Evolutionary conservation across 2,797 vertebrate genomes (phyloP).

Genomic region (Cottoperca gobio): DNA sequence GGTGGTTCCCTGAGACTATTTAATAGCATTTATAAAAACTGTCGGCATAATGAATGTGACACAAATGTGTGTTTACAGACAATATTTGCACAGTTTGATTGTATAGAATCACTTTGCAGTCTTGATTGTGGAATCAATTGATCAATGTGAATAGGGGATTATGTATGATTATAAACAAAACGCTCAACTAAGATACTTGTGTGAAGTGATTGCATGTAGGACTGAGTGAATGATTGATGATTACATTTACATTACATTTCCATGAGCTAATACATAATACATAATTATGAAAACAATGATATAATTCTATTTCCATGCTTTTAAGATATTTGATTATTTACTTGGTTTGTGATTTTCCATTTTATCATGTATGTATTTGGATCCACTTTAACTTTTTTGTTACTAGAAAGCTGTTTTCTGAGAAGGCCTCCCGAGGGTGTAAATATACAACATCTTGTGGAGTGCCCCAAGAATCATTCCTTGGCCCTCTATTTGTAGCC

Average conservation of each 20-base stretch:
- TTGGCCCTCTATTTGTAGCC: neutral
- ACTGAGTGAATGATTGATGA: neutral
- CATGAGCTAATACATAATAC: neutral
- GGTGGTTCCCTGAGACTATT: neutral
- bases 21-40: neutral
- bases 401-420: neutral
- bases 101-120: neutral
- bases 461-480: neutral
- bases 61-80: neutral
- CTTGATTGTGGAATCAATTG: neutral
- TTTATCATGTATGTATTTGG: neutral
- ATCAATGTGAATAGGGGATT: neutral
- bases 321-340: neutral
- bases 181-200: neutral
- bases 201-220: conserved; percentile 10
- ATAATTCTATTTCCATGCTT: neutral
- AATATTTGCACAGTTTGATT: neutral
- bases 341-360: neutral
- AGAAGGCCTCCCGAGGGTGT: neutral
- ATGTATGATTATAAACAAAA: conserved; percentile 15
- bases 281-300: neutral
- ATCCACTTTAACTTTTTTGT: neutral
- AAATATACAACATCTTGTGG: neutral
- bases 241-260: neutral
- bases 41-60: neutral